These are phyloP conservation scores for Zaprionus tsacasi DNA, from an alignment of 1,140 invertebrate species.

Conservation along the genomic window DNA sequence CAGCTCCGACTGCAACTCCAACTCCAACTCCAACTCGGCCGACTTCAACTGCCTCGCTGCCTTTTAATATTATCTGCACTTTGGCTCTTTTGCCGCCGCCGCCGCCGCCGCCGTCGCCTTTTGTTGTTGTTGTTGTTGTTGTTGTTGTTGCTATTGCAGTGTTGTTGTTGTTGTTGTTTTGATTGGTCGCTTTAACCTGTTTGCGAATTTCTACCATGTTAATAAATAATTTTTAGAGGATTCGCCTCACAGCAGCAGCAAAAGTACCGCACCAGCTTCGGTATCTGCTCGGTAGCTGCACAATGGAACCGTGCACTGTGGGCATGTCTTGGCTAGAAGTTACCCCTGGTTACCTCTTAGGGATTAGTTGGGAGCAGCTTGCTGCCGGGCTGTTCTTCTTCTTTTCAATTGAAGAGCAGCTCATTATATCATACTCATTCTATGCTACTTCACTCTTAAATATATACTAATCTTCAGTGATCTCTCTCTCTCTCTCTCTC, in stretches of 20 bases:
- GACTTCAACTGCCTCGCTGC: slow-evolving; percentile 61
- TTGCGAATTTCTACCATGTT: slow-evolving; percentile 82
- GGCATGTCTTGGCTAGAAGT: neutral
- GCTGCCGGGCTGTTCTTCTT: neutral
- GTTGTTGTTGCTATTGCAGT: slow-evolving; percentile 17
- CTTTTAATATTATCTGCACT: slow-evolving; percentile 82
- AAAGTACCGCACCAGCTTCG: slow-evolving; percentile 68
- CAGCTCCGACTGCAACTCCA: neutral
- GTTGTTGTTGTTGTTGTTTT: slow-evolving; percentile 68
- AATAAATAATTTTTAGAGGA: slow-evolving; percentile 83
- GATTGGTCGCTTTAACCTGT: slow-evolving; percentile 81
- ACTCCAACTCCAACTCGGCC: slow-evolving; percentile 1
- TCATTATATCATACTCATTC: too few species aligned
- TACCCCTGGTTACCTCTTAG: neutral
- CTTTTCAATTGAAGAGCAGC: neutral
- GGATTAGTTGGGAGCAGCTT: neutral
- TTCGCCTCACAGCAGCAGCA: slow-evolving; percentile 48
- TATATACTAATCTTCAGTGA: too few species aligned
- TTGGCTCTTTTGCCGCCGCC: slow-evolving; percentile 77
- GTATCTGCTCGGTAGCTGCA: slow-evolving; percentile 32
- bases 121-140: slow-evolving; percentile 29
- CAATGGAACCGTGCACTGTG: slow-evolving; percentile 1
- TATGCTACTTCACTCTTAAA: too few species aligned
- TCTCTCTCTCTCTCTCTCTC: too few species aligned
- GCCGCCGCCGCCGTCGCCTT: slow-evolving; percentile 63